Base-by-base conservation (phyloP, 2,888 invertebrate genomes). In the Caenorhabditis sp. region DNA sequence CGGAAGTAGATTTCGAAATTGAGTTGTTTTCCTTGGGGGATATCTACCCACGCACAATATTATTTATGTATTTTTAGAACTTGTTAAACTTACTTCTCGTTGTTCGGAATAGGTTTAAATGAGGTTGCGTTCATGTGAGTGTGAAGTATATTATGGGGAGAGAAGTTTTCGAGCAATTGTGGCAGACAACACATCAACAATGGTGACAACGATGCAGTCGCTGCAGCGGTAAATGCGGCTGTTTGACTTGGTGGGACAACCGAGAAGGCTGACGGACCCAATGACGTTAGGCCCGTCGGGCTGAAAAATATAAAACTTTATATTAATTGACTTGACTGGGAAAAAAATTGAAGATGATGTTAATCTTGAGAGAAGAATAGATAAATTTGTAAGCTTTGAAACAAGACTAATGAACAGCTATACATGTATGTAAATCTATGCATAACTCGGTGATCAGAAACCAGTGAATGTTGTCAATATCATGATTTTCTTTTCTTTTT, bases 41-140 rank as follows among this genome's bases (percentile, higher is more conserved):
- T n/a, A n/a, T n/a, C n/a, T n/a, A n/a, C n/a, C n/a, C n/a, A n/a
- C n/a, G n/a, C n/a, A n/a, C n/a, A n/a, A n/a, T n/a, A n/a, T n/a
- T n/a, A n/a, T n/a, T n/a, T n/a, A n/a, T n/a, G n/a, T n/a, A n/a
- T n/a, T n/a, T n/a, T n/a, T n/a, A n/a, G n/a, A n/a, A n/a, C n/a
- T n/a, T n/a, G n/a, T n/a, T n/a, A n/a, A n/a, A 63, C 77, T 67
- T 56, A 81, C 77, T 73, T 77, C 67, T 85, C 85, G 75, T 83
- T 84, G 73, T 84, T 81, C 7, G 86, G 86, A 21, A 86, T 85
- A 20, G 84, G 85, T 67, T 86, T 86, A 69, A 79, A 79, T 21
- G 81, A 70, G 0, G 80, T 70, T 26, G 78, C 72, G 58, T 67
- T 80, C 78, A 80, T 75, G 62, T 79, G 81, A 21, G 67, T 72